Conservation (phyloP, 1,140 invertebrate species). For the Cydia splendana region DNA sequence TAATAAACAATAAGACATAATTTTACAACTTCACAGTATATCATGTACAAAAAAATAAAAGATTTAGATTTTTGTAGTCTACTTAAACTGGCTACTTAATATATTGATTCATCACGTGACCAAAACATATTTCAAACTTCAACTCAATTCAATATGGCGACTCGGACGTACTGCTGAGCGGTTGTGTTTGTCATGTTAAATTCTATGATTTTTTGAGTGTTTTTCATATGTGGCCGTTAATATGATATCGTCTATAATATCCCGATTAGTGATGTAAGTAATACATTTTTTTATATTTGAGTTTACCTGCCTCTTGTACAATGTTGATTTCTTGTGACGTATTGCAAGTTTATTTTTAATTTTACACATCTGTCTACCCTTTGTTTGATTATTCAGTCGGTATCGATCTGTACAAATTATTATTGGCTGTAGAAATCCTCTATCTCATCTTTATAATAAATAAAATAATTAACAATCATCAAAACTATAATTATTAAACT, state of each 20-base stretch:
- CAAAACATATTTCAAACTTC: constrained; percentile 65
- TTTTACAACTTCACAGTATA: background rate
- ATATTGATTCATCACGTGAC: constrained; percentile 79
- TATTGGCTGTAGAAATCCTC: background rate
- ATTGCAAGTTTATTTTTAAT: constrained; percentile 30
- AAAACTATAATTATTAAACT: background rate
- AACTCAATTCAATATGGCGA: constrained; percentile 70
- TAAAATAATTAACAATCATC: background rate
- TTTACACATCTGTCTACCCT: constrained; percentile 21
- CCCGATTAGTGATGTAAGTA: constrained; percentile 88
- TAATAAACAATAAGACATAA: background rate
- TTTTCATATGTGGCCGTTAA: constrained; percentile 73
- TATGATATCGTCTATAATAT: constrained; percentile 88
- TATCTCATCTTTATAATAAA: background rate
- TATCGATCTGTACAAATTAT: background rate
- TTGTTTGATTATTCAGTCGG: constrained; percentile 16
- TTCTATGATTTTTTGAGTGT: constrained; percentile 69
- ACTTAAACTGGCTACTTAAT: constrained; percentile 42
- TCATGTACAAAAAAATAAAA: background rate
- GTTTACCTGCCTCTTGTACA: constrained; percentile 30
- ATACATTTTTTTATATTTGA: constrained; percentile 42
- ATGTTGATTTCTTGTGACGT: constrained; percentile 22
- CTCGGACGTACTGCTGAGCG: constrained; percentile 59
- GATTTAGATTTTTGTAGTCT: background rate
- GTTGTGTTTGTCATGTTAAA: constrained; percentile 77